Evolutionary conservation across 2,113 vertebrate species (phyloP).

Genomic region (Paramisgurnus dabryanus): DNA sequence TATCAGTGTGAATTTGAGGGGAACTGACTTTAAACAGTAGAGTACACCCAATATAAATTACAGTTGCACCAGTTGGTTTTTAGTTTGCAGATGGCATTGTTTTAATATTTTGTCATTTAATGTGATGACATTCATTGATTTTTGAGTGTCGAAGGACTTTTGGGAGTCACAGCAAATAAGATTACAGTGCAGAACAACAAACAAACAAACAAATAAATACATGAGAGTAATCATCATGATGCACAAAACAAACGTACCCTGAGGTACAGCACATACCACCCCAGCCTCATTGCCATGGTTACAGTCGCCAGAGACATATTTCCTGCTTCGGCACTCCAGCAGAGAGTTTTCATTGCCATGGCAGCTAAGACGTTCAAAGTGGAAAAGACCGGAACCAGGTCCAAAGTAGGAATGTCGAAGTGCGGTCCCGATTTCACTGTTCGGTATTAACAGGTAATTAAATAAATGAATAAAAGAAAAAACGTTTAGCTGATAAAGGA

Average conservation of each 20-base stretch:
- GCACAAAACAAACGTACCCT: constrained; percentile 70
- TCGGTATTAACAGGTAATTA: constrained; percentile 37
- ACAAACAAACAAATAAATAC: not conserved
- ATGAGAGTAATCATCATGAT: not conserved
- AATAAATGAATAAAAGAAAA: not conserved
- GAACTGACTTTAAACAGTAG: too few relatives aligned
- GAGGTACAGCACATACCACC: constrained; percentile 76
- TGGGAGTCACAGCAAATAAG: not conserved
- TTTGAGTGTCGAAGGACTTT: not conserved
- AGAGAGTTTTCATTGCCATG: constrained; percentile 80
- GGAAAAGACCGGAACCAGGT: constrained; percentile 71
- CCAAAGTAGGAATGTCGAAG: constrained; percentile 70
- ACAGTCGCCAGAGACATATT: constrained; percentile 72
- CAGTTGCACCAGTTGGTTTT: not conserved
- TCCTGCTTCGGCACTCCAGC: constrained; percentile 75
- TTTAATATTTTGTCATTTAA: not conserved
- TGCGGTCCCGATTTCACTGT: constrained; percentile 81
- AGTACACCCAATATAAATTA: not conserved
- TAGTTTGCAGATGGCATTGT: not conserved
- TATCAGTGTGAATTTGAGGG: too few relatives aligned
- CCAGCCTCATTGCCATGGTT: constrained; percentile 74
- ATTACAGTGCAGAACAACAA: not conserved
- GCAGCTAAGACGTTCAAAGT: constrained; percentile 82
- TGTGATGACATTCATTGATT: too few relatives aligned
- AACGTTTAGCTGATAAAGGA: not conserved